These are phyloP conservation scores for Epistrophe eligans DNA, from an alignment of 2,888 invertebrate species.

Conservation along the genomic window DNA sequence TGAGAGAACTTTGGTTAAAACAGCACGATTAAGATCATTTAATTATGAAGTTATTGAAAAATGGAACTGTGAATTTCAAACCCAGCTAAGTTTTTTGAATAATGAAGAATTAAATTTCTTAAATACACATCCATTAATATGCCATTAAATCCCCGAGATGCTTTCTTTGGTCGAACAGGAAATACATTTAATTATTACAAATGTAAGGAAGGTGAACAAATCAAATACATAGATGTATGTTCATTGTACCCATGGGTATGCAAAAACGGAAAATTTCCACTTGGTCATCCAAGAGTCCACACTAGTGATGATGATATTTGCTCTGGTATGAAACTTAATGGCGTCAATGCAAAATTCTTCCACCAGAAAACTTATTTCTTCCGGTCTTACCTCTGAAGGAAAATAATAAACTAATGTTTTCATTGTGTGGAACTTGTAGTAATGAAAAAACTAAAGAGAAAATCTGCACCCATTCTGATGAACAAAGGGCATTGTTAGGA, in stretches of 20 bases:
- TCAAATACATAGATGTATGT: constrained; percentile 31
- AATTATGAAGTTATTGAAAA: constrained; percentile 51
- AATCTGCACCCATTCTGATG: background rate
- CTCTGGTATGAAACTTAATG: no score
- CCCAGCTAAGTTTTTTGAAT: no score
- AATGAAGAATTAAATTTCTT: no score
- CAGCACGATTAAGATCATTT: constrained; percentile 20
- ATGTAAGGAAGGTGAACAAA: constrained; percentile 25
- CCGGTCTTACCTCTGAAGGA: constrained; percentile 78
- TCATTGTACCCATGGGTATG: constrained; percentile 9
- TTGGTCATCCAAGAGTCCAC: constrained; percentile 1
- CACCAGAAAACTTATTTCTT: constrained; percentile 76
- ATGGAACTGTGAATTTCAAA: constrained; percentile 40
- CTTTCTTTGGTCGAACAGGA: background rate
- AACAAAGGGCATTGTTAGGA: background rate
- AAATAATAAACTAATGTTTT: constrained; percentile 77
- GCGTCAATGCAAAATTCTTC: constrained; percentile 31
- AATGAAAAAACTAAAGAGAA: no score
- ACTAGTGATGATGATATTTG: no score
- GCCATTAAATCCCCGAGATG: background rate
- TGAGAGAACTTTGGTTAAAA: background rate
- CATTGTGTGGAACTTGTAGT: background rate
- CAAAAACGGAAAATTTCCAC: constrained; percentile 13
- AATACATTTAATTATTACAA: background rate
- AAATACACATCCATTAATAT: background rate